These are phyloP conservation scores for Erpornis zantholeuca DNA, from an alignment of 2,113 vertebrate species.

Conservation along the genomic window DNA sequence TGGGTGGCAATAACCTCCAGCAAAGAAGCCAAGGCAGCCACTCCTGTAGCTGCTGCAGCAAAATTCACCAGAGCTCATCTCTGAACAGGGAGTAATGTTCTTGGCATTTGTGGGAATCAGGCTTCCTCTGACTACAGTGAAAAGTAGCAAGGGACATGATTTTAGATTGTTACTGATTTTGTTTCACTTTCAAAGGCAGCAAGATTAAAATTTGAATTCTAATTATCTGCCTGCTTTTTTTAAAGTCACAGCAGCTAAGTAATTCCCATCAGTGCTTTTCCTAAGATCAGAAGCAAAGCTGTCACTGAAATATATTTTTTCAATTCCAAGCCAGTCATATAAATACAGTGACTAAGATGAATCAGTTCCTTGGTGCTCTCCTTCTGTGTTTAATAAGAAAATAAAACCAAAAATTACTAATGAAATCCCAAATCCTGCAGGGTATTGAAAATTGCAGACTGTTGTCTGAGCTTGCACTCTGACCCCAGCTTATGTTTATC, in stretches of 20 bases:
- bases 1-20: background rate
- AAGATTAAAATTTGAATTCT: constrained; percentile 18
- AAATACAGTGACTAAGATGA: background rate
- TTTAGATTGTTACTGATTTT: constrained; percentile 5
- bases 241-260: background rate
- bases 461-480: background rate
- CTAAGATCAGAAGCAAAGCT: constrained; percentile 26
- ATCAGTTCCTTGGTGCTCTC: background rate
- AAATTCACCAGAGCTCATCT: background rate
- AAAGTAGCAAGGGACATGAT: background rate
- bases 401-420: background rate
- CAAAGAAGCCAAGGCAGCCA: background rate
- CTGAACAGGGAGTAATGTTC: background rate
- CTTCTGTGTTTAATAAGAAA: constrained; percentile 20
- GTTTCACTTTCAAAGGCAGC: constrained; percentile 1
- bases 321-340: background rate
- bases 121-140: background rate
- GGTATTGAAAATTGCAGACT: background rate
- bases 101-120: background rate
- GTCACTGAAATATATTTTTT: background rate
- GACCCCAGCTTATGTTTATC: background rate
- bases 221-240: background rate
- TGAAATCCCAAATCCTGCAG: background rate
- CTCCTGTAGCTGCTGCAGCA: background rate
- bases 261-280: constrained; percentile 12